Conservation (phyloP, 2,113 vertebrate genomes). For the Megalops atlanticus region DNA sequence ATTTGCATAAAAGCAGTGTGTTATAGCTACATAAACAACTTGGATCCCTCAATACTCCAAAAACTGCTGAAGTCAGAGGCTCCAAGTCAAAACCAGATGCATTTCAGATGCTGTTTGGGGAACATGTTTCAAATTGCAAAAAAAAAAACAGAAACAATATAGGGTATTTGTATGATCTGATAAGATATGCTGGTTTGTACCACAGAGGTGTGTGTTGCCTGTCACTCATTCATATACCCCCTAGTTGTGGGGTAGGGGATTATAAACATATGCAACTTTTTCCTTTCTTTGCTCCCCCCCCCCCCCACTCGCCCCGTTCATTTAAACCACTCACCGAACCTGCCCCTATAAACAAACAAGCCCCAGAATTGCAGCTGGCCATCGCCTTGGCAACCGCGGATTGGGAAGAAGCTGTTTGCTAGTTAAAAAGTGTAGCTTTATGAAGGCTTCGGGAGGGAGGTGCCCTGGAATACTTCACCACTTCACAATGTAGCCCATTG, state of each 20-base stretch:
- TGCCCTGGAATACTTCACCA: constrained; percentile 50
- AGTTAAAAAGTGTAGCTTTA: constrained; percentile 67
- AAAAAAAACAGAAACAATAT: too few relatives aligned
- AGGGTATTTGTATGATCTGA: neutral
- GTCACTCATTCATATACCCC: neutral
- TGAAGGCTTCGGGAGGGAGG: constrained; percentile 53
- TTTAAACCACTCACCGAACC: constrained; percentile 46
- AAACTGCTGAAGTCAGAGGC: too few relatives aligned
- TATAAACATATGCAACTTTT: neutral
- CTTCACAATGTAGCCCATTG: constrained; percentile 51
- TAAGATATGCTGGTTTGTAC: neutral
- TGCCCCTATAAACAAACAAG: constrained; percentile 74
- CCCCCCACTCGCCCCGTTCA: neutral
- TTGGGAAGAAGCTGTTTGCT: constrained; percentile 62
- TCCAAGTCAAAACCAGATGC: neutral
- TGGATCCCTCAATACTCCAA: too few relatives aligned
- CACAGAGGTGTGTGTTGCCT: neutral
- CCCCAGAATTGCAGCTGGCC: constrained; percentile 72
- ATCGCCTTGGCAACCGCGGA: constrained; percentile 75
- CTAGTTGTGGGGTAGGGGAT: neutral
- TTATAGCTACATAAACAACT: too few relatives aligned
- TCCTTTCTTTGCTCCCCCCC: neutral
- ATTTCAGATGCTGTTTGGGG: too few relatives aligned
- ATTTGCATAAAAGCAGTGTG: too few relatives aligned
- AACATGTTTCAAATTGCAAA: neutral